These are phyloP conservation scores for Acanthosepion pharaonis DNA, from an alignment of 2,888 invertebrate genomes.

Conservation along the genomic window DNA sequence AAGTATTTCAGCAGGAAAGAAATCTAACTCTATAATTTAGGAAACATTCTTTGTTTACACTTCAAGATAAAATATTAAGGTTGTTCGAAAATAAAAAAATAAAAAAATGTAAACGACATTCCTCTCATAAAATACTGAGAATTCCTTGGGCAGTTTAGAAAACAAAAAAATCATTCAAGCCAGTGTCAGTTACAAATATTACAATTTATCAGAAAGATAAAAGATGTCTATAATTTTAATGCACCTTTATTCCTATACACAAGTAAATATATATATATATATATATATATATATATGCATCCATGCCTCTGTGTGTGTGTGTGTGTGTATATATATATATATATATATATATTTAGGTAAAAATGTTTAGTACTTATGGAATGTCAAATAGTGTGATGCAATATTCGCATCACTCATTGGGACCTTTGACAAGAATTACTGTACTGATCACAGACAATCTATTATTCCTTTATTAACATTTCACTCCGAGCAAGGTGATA, in stretches of 20 bases:
- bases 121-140: background rate
- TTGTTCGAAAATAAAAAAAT: background rate
- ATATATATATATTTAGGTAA: background rate
- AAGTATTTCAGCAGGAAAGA: background rate
- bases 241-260: background rate
- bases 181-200: background rate
- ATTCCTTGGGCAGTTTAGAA: background rate
- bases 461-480: too few species aligned
- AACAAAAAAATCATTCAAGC: background rate
- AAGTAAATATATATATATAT: background rate
- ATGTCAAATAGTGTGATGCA: too few species aligned
- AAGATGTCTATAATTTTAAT: background rate
- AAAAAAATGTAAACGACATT: background rate
- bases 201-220: conserved; percentile 18
- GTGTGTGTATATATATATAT: background rate
- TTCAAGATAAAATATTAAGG: background rate
- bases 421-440: too few species aligned
- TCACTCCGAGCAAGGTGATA: too few species aligned
- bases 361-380: too few species aligned
- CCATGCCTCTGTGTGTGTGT: background rate
- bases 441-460: too few species aligned
- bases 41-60: background rate
- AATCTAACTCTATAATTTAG: background rate
- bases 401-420: too few species aligned
- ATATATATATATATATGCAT: background rate